Percentiles rank a stretch among this genome's conserved stretches.
phyloP scores from a whole-genome alignment of 2,888 invertebrate species.

The Ennomos quercinarius region DNA sequence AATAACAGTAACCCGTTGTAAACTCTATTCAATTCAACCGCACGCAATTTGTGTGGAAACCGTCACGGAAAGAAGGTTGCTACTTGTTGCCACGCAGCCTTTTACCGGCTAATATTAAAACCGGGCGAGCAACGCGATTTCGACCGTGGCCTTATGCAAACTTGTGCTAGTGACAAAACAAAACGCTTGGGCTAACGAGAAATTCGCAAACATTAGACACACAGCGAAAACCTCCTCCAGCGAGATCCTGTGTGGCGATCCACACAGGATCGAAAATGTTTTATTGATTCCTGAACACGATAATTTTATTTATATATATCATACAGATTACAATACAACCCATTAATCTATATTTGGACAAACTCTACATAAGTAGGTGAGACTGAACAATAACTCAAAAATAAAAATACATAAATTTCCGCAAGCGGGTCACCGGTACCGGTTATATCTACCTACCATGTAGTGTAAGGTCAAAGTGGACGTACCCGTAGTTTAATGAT shows the following conservation, averaged over 20 bases:
- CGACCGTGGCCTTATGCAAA: constrained; percentile 61
- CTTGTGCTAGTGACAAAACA: constrained; percentile 49
- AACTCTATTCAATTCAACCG: constrained; percentile 43
- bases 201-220: constrained; percentile 51
- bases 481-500: constrained; percentile 30
- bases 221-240: no score
- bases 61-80: constrained; percentile 46
- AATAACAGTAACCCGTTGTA: constrained; percentile 42
- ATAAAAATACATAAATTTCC: not conserved
- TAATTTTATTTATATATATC: not conserved
- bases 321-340: no score
- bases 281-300: constrained; percentile 28
- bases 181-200: constrained; percentile 40
- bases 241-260: no score
- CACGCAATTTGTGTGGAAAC: constrained; percentile 47
- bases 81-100: constrained; percentile 34
- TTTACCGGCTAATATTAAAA: constrained; percentile 49
- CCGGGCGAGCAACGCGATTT: constrained; percentile 47
- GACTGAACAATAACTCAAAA: no score
- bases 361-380: no score
- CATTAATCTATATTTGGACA: no score
- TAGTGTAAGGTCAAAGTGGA: constrained; percentile 33
- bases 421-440: constrained; percentile 19
- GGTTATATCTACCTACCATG: constrained; percentile 4
- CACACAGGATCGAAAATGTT: constrained; percentile 37